A percentile compares a stretch with the other conserved stretches of the same genome.
Evolutionary conservation across 2,797 vertebrate species (phyloP).

Genomic region (Pangasius mekongensis): DNA sequence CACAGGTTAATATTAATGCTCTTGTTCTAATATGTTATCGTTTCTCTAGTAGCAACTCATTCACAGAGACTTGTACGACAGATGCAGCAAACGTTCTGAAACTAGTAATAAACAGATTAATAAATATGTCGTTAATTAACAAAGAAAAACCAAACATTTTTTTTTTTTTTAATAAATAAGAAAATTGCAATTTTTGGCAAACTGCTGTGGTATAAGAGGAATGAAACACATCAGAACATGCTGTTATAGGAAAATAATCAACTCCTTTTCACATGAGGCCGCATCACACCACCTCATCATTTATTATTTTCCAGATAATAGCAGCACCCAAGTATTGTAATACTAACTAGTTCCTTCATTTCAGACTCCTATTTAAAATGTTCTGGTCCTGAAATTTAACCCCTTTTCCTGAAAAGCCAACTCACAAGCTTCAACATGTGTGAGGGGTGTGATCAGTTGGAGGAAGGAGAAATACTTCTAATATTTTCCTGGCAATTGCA

Average conservation of each 20-base stretch:
- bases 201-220: neutral
- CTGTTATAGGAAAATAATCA: neutral
- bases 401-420: neutral
- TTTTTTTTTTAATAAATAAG: neutral
- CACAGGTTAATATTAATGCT: neutral
- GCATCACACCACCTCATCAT: neutral
- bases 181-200: neutral
- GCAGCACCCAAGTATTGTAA: neutral
- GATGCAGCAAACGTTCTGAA: neutral
- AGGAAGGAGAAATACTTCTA: neutral
- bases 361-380: neutral
- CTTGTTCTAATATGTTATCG: neutral
- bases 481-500: neutral
- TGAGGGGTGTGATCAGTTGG: neutral
- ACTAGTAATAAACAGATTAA: neutral
- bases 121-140: neutral
- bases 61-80: neutral
- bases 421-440: neutral
- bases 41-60: neutral
- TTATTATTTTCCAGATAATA: neutral
- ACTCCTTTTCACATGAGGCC: neutral
- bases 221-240: neutral
- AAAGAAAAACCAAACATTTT: neutral
- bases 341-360: neutral
- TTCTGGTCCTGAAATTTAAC: neutral